Conservation (phyloP, 2,888 invertebrate species). For the Rotaria sp. region DNA sequence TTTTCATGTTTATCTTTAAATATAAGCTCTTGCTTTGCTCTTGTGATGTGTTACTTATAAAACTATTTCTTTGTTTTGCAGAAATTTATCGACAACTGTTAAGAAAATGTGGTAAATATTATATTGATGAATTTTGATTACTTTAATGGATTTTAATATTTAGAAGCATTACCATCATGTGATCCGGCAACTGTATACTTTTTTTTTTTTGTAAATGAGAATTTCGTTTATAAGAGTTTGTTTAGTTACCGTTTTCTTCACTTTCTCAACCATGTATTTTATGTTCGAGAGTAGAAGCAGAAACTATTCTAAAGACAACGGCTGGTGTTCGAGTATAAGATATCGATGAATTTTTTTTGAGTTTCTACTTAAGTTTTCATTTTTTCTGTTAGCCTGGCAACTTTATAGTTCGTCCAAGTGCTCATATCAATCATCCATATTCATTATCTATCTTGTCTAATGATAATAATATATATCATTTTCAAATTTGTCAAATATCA, state of each 20-base stretch:
- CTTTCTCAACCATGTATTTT: not conserved
- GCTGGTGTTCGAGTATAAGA: not conserved
- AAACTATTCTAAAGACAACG: not conserved
- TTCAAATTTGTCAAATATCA: not conserved
- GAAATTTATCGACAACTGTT: not conserved
- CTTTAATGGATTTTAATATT: not conserved
- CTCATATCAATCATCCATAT: not conserved
- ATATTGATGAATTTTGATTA: not conserved
- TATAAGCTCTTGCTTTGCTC: not conserved
- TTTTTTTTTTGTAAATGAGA: not conserved
- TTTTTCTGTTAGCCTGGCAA: not conserved
- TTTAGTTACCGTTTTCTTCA: not conserved
- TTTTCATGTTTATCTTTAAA: not conserved
- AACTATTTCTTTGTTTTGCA: not conserved
- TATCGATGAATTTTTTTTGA: not conserved
- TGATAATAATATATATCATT: not conserved
- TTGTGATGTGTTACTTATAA: not conserved
- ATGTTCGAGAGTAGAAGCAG: not conserved
- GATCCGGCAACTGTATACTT: not conserved
- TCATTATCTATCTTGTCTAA: not conserved
- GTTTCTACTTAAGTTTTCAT: not conserved
- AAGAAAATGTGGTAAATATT: not conserved
- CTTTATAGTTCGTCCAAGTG: not conserved
- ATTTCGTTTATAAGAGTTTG: not conserved
- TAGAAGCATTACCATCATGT: not conserved